Evolutionary conservation across 1,140 invertebrate genomes (phyloP).

Genomic region (Charaxes varanes): DNA sequence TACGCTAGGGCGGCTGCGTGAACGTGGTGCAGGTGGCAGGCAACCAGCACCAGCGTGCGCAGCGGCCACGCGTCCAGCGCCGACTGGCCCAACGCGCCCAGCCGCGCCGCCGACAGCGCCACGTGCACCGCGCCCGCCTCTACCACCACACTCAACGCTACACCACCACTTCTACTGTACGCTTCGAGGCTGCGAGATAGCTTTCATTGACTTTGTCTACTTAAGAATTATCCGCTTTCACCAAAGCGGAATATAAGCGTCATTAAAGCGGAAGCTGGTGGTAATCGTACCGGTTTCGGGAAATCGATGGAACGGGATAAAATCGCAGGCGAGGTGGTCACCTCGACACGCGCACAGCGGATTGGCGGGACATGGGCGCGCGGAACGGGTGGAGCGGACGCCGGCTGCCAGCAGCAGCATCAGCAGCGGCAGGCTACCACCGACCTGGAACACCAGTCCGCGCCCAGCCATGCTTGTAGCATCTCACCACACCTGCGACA

Average conservation of each 20-base stretch:
- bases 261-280: too few species aligned
- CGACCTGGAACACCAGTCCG: too few species aligned
- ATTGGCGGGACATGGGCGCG: slow-evolving; percentile 21
- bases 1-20: slow-evolving; percentile 31
- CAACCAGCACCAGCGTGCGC: slow-evolving; percentile 41
- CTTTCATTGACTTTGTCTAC: too few species aligned
- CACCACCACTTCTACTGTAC: neutral
- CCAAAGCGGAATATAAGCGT: too few species aligned
- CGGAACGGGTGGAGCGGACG: slow-evolving; percentile 5
- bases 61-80: slow-evolving; percentile 41
- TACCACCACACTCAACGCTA: slow-evolving; percentile 9
- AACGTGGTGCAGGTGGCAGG: slow-evolving; percentile 32
- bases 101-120: slow-evolving; percentile 35
- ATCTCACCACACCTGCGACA: too few species aligned
- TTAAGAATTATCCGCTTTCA: too few species aligned
- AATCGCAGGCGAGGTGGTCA: slow-evolving; percentile 38
- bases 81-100: slow-evolving; percentile 37
- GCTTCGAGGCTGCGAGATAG: too few species aligned
- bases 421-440: slow-evolving; percentile 12
- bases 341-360: slow-evolving; percentile 34
- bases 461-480: too few species aligned
- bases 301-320: slow-evolving; percentile 40
- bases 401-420: slow-evolving; percentile 4
- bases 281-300: slow-evolving; percentile 31
- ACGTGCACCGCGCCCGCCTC: slow-evolving; percentile 35